These are phyloP conservation scores for Zophobas atratus DNA, from an alignment of 1,140 invertebrate species.

Conservation along the genomic window DNA sequence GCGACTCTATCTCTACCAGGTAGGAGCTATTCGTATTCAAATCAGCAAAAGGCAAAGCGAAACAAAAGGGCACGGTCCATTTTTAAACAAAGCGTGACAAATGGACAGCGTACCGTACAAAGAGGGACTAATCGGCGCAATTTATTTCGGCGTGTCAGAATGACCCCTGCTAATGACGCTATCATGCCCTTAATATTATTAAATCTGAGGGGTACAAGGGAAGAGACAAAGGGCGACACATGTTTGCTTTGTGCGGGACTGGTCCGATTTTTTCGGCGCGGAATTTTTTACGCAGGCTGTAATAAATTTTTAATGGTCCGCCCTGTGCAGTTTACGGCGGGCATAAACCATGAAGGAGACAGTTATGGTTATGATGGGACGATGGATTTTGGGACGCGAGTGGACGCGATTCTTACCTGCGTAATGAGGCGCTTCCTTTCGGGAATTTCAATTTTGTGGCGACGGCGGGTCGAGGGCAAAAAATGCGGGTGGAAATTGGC, in stretches of 20 bases:
- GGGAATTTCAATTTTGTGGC: not conserved
- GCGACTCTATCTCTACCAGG: not conserved
- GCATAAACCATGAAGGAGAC: conserved; percentile 15
- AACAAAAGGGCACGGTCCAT: conserved; percentile 42
- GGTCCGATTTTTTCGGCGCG: conserved; percentile 29
- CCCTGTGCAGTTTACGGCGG: conserved; percentile 16
- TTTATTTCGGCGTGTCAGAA: conserved; percentile 37
- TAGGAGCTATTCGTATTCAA: conserved; percentile 29
- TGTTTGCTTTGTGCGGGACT: conserved; percentile 41
- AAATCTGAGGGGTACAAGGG: conserved; percentile 29
- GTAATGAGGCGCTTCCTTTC: conserved; percentile 27
- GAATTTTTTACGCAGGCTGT: conserved; percentile 10
- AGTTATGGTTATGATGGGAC: conserved; percentile 14
- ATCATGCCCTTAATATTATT: conserved; percentile 31
- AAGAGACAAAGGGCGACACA: conserved; percentile 46
- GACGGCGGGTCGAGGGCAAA: no score
- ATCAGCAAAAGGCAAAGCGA: conserved; percentile 33
- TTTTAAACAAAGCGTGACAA: conserved; percentile 48
- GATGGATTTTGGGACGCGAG: not conserved
- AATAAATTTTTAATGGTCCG: conserved; percentile 40
- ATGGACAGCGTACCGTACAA: conserved; percentile 31
- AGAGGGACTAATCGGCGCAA: conserved; percentile 43
- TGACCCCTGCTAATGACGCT: conserved; percentile 38
- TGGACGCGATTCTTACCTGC: not conserved
- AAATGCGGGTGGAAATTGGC: no score